Evolutionary conservation across 2,888 invertebrate species (phyloP).

Genomic region (Seladonia tumulorum): DNA sequence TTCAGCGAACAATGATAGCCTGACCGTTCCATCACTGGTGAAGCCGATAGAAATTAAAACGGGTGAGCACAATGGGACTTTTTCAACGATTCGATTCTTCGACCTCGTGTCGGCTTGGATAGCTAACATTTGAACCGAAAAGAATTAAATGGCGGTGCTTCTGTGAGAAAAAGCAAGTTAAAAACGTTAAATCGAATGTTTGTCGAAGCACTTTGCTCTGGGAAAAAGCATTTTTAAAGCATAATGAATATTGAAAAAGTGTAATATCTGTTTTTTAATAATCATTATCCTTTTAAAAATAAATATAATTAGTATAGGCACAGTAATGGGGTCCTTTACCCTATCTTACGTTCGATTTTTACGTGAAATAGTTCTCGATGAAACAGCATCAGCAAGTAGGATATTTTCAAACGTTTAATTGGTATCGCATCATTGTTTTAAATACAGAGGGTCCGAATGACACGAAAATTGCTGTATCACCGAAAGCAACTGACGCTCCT

Average conservation of each 20-base stretch:
- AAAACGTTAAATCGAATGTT: not conserved
- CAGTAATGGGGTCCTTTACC: too few relatives aligned
- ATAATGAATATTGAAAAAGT: too few relatives aligned
- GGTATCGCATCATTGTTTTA: not conserved
- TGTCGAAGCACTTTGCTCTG: not conserved
- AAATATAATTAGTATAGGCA: too few relatives aligned
- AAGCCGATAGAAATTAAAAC: not conserved
- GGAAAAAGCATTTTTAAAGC: not conserved
- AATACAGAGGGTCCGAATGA: not conserved
- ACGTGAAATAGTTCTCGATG: not conserved
- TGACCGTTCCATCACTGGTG: not conserved
- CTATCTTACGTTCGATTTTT: not conserved
- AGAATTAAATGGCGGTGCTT: not conserved
- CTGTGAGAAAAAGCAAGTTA: not conserved
- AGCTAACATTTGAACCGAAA: not conserved
- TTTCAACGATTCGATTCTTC: slow-evolving; percentile 12
- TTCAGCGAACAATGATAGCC: not conserved
- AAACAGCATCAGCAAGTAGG: too few relatives aligned
- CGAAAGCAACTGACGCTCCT: not conserved
- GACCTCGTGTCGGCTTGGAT: not conserved
- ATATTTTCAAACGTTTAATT: too few relatives aligned
- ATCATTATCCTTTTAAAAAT: too few relatives aligned
- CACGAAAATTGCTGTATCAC: not conserved
- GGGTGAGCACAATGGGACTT: slow-evolving; percentile 30
- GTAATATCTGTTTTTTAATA: too few relatives aligned